Evolutionary conservation across 1,140 invertebrate species (phyloP), one percentile per base, ranked within the genome.

Genomic region (Sarcophaga bullata): DNA sequence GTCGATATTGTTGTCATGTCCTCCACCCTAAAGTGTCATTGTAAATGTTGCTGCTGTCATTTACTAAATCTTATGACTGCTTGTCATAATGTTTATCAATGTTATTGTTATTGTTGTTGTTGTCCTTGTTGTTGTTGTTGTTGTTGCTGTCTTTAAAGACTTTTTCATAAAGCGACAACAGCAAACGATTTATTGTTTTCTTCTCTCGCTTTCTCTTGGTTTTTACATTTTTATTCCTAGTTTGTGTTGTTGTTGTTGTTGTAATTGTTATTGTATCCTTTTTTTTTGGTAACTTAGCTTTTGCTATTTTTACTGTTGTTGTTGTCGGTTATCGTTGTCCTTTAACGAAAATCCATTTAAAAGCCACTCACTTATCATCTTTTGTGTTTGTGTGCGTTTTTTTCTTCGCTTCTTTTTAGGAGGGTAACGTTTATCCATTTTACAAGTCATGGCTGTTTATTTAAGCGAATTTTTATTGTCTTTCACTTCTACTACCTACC

Each of bases 391-490:
- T 75, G 73, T 78, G 75, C 25, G 25, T 37, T 37, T 37, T 37
- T 37, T 37, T 37, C n/a, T 37, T 37, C 4, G 25, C 4, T 37
- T 37, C 4, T 37, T 37, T 37, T 4, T 37, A 37, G 25, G 25
- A 37, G 25, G 25, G 25, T 37, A 37, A 37, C 25, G 25, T 50
- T 78, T 78, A 78, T 78, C 75, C 75, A 78, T 78, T 78, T 78
- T 78, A 78, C 75, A 78, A 78, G 48, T 52, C 75, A 78, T 78
- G 75, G 75, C 75, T 78, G n/a, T 78, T 78, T 78, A 78, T 78
- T 78, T 78, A 78, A 78, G 75, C 75, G 75, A 19, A 78, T 78
- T 78, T 78, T 78, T 78, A 78, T 78, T 78, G 48, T 17, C 15
- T 19, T 68, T 68, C 19, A 50, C 50, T 13, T 75, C 46, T 15